Base-by-base conservation (phyloP, 2,113 vertebrate species). In the Scortum barcoo region DNA sequence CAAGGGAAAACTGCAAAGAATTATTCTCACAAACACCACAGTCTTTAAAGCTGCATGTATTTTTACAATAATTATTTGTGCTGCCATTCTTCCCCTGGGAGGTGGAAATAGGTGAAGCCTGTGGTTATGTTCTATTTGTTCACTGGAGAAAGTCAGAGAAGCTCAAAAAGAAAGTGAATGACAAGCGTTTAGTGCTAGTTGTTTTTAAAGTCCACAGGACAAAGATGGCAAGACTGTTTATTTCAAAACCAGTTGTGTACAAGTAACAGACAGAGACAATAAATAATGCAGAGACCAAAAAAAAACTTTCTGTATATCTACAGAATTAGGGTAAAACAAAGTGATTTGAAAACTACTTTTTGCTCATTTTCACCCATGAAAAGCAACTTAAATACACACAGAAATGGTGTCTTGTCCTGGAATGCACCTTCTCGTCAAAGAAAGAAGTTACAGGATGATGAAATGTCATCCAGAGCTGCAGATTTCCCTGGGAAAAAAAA, bases 211-310 rank as follows among this genome's bases (percentile, higher is more conserved):
- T 19, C 74, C 53, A 73, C 75, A 83, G 61, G 11, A 48, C 26
- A 2, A 79, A 87, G 74, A 87, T 91, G 88, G 86, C 83, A 92
- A 91, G 91, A 91, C 87, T 92, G 84, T 95, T 95, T 95, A 94
- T 95, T 95, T 94, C 76, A 93, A 94, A 94, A 94, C 86, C 89
- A 90, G 87, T 66, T 90, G 89, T 93, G 95, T 90, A 94, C 92
- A 91, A 88, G 81, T 81, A 91, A 90, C 76, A 91, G 91, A 93
- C 85, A 83, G 85, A 91, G 86, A 91, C 90, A 93, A 95, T 95
- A 95, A 95, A 95, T 95, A 94, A 95, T 89, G 86, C 58, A 53
- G 88, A 89, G 82, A 92, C 73, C 81, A 81, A 83, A 81, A 36
- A 36, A 89, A 77, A 48, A 79, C 63, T 51, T 89, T 76, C 60